phyloP scores from a whole-genome alignment of 2,797 vertebrate genomes.

The Xenops minutus region DNA sequence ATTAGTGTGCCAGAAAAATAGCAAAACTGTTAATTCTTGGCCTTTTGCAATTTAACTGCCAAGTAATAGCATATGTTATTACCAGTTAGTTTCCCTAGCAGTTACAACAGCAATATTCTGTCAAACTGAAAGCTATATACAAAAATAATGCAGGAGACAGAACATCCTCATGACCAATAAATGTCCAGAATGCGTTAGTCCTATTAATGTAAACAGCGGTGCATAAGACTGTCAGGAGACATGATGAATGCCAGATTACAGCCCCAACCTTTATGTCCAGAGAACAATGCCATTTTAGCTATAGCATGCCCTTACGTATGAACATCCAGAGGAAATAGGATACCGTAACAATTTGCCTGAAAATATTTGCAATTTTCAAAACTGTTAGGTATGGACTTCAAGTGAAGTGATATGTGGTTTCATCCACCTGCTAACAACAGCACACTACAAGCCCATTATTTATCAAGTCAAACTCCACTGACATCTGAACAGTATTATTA shows the following conservation, averaged over 20 bases:
- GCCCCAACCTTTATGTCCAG: background rate
- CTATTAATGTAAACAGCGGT: background rate
- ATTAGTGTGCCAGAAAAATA: slow-evolving; percentile 41
- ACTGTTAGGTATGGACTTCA: background rate
- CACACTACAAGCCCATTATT: background rate
- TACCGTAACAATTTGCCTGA: slow-evolving; percentile 12
- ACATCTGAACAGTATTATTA: background rate
- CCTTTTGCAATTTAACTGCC: slow-evolving; percentile 62
- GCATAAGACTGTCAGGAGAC: background rate
- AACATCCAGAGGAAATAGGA: background rate
- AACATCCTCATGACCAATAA: slow-evolving; percentile 36
- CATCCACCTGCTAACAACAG: background rate
- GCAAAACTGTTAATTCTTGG: slow-evolving; percentile 40
- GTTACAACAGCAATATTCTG: slow-evolving; percentile 5
- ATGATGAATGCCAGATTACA: background rate
- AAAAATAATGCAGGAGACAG: slow-evolving; percentile 32
- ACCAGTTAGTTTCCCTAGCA: slow-evolving; percentile 3
- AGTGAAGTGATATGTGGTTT: background rate
- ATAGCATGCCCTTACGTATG: fast-evolving
- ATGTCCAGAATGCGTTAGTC: slow-evolving; percentile 14
- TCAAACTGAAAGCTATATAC: background rate
- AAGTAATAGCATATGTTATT: slow-evolving; percentile 38
- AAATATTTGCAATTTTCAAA: slow-evolving; percentile 4
- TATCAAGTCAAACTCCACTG: background rate
- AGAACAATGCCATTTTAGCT: background rate